phyloP scores from a whole-genome alignment of 2,888 invertebrate genomes.

The Chaetoderma sp. region DNA sequence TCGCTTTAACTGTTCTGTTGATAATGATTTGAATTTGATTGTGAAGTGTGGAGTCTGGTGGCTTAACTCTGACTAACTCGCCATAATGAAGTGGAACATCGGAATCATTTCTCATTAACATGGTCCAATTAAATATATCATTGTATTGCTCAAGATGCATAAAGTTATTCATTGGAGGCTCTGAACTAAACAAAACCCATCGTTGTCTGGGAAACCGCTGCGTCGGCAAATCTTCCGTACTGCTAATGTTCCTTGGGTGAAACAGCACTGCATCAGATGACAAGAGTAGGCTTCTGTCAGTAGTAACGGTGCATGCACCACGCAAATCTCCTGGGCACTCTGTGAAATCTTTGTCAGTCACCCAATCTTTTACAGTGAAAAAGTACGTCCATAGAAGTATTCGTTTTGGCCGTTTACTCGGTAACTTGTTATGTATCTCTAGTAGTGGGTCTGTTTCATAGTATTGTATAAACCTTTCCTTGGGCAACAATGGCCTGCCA shows the following conservation, averaged over 20 bases:
- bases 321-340: not conserved
- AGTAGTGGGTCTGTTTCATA: no score
- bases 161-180: not conserved
- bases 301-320: not conserved
- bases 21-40: no score
- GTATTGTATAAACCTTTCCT: no score
- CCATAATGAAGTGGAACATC: not conserved
- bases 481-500: no score
- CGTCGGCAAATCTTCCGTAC: not conserved
- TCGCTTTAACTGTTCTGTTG: no score
- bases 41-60: no score
- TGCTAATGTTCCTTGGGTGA: not conserved
- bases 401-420: no score
- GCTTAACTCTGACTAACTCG: no score
- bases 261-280: not conserved
- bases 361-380: not conserved
- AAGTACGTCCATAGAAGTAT: slow-evolving; percentile 4
- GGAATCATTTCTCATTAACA: not conserved
- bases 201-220: not conserved
- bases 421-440: no score
- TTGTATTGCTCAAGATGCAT: not conserved
- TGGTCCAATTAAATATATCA: slow-evolving; percentile 2
- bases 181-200: not conserved
- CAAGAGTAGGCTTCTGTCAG: not conserved
- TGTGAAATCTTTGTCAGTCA: not conserved